phyloP scores from a whole-genome alignment of 37 sponge, comb jelly and placozoan species.

The Beroe forskalii region DNA sequence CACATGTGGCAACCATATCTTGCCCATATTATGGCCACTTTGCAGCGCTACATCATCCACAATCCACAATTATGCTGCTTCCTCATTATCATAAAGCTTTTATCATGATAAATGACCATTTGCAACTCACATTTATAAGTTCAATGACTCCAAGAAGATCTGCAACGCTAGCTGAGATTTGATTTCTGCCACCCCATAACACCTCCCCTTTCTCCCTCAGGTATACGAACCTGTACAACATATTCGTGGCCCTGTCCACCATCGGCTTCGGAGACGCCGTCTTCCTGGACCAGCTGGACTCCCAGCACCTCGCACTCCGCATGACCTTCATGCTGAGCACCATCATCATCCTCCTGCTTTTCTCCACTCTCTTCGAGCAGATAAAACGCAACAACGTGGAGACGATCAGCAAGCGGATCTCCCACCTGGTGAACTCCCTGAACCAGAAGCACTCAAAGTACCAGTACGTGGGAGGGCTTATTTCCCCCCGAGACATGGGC shows the following conservation, averaged over 20 bases:
- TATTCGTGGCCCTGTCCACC: conserved; percentile 17
- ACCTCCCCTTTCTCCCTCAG: neutral
- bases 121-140: too few species aligned
- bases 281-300: neutral
- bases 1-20: too few species aligned
- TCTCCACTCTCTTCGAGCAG: conserved; percentile 55
- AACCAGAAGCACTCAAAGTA: neutral
- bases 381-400: conserved; percentile 11
- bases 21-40: too few species aligned
- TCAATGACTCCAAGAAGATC: too few species aligned
- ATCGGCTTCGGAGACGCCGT: conserved; percentile 15
- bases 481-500: neutral
- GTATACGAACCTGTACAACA: neutral
- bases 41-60: too few species aligned
- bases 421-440: neutral
- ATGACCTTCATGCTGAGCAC: conserved; percentile 10
- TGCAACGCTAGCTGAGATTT: too few species aligned
- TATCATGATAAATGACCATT: too few species aligned
- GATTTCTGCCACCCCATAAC: too few species aligned
- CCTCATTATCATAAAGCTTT: too few species aligned
- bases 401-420: conserved; percentile 24
- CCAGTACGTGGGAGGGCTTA: neutral
- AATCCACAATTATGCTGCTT: too few species aligned
- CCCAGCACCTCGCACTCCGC: neutral
- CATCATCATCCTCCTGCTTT: neutral